Conservation (phyloP, 2,113 vertebrate species). For the Chamaetylas fuelleborni region DNA sequence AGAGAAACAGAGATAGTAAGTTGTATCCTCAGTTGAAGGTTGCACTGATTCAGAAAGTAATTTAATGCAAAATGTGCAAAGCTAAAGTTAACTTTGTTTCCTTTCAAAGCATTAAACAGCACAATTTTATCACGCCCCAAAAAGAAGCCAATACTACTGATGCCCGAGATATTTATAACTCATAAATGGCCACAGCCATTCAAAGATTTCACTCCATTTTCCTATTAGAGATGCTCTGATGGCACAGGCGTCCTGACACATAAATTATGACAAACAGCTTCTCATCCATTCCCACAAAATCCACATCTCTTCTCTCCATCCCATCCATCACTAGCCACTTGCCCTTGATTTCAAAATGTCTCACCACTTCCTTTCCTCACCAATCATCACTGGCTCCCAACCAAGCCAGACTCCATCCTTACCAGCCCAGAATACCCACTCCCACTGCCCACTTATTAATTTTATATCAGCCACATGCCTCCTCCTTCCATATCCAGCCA, state of each 20-base stretch:
- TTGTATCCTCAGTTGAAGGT: neutral
- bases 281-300: neutral
- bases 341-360: neutral
- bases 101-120: neutral
- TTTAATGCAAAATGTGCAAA: neutral
- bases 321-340: accelerated
- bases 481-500: accelerated
- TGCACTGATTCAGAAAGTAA: neutral
- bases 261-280: neutral
- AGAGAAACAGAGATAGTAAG: neutral
- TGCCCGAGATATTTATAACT: neutral
- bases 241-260: neutral
- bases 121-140: neutral
- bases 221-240: neutral
- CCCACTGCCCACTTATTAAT: neutral
- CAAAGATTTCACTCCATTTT: neutral
- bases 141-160: neutral
- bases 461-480: neutral
- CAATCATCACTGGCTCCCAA: neutral
- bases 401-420: neutral
- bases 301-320: neutral
- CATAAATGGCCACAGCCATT: neutral
- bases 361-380: neutral
- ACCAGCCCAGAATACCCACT: neutral
- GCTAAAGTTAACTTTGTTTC: neutral